phyloP scores from a whole-genome alignment of 2,888 invertebrate genomes.

The Perizoma affinitatum region DNA sequence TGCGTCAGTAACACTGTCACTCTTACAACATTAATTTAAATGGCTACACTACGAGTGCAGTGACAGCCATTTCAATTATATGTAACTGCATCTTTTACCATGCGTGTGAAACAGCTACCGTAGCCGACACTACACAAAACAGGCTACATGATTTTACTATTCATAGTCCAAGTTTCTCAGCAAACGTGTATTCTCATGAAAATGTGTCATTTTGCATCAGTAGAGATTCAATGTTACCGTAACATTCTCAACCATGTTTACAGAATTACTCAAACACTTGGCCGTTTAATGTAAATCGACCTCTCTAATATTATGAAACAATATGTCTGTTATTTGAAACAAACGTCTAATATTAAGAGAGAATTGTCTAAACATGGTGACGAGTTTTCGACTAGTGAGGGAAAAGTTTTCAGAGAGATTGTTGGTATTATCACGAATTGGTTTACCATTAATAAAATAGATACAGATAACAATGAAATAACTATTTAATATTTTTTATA shows the following conservation, averaged over 20 bases:
- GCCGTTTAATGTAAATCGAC: conserved; percentile 63
- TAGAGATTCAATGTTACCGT: conserved; percentile 38
- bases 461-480: too few relatives aligned
- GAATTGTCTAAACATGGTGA: conserved; percentile 50
- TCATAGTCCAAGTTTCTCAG: conserved; percentile 13
- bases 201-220: conserved; percentile 43
- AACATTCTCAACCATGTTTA: conserved; percentile 50
- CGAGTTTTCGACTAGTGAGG: conserved; percentile 18
- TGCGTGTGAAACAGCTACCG: conserved; percentile 2
- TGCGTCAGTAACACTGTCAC: too few relatives aligned
- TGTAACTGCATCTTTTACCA: background rate
- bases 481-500: too few relatives aligned
- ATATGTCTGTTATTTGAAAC: conserved; percentile 65
- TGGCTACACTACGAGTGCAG: too few relatives aligned
- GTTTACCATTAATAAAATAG: too few relatives aligned
- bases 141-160: background rate
- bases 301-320: conserved; percentile 69
- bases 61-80: too few relatives aligned
- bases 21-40: too few relatives aligned
- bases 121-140: background rate
- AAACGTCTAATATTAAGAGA: conserved; percentile 64
- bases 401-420: background rate
- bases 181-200: conserved; percentile 33
- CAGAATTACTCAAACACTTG: conserved; percentile 53
- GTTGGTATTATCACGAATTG: too few relatives aligned